Evolutionary conservation across 2,113 vertebrate species (phyloP), one percentile per base, ranked within the genome.

Genomic region (Lasiurus cinereus): DNA sequence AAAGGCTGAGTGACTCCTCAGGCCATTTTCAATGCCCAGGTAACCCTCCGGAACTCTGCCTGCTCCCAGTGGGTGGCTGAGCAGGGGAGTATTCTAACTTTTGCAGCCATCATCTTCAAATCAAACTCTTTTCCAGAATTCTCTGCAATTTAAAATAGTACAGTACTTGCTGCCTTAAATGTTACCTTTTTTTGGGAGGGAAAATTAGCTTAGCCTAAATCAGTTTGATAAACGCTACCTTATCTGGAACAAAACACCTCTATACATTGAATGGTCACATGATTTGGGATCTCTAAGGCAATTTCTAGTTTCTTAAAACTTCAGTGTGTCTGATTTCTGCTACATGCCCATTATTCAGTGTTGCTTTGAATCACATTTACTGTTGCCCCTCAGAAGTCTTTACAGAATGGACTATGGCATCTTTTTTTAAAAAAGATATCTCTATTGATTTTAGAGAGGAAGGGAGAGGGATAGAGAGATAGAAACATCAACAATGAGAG

Each of bases 21-120:
- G 98, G 95, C 96, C 97, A 87, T 27, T 97, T 83, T 90, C 98
- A 98, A 91, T 98, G 98, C 79, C 94, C 99, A 98, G 99, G 99
- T 99, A 98, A 99, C 92, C 56, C 8, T 0, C 66, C 76, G 0
- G 3, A 16, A 22, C 46, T 7, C 19, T 43, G 59, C 46, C 79
- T 29, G n/a, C 0, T 0, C 95, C 0, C 0, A 79, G 3, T 14
- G 73, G 0, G 73, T 5, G 88, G 79, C 54, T 59, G 56, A 59
- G 56, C 56, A 4, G 56, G 59, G 88, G 73, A 21, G 14, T 3
- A 88, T 24, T 62, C 18, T 93, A 19, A 43, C 67, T 74, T 66
- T 6, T 10, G 54, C 46, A 10, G 31, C 74, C 21, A 67, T 74
- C 21, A 67, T 74, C 64, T 85, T 67, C 52, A 82, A 21, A 7